Evolutionary conservation across 2,888 invertebrate species (phyloP), one percentile per base, ranked within the genome.

Genomic region (Parnassius orleans): DNA sequence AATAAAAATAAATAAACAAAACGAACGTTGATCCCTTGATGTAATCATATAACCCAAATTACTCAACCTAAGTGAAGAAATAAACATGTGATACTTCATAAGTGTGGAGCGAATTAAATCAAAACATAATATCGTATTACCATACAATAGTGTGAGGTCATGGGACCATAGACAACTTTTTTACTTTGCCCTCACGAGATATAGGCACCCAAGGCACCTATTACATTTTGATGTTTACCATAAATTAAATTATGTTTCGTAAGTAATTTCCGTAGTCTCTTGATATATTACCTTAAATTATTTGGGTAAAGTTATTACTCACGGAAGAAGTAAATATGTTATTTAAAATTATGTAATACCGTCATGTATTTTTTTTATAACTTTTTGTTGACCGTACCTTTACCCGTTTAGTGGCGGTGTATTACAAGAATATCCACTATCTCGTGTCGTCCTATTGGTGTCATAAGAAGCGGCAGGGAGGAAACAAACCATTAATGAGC

Each of bases 81-180:
- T 33, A 33, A 46, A 59, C 3, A 33, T 1, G 46, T 33, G 53
- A 7, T 10, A 33, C 41, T 7, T 53, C 19, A 46, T 14, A 15
- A 54, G 48, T 48, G 53, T 42, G 24, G 53, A 41, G 12, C 48
- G 53, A 53, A 60, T 60, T 53, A 48, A 53, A 51, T 43, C 9
- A 42, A 19, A 15, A 12, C 53, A 53, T 42, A 53, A 24, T 10
- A 33, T 33, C 12, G 33, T 15, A 53, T 60, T 60, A 55, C 15
- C 60, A 60, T 60, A 60, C 60, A 60, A 60, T 55, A 43, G 9
- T 24, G 19, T 60, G 55, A 60, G 43, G 55, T 60, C 54, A 55
- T 19, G n/a, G 48, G 48, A 42, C 50, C 55, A 51, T 60, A 60
- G 44, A 60, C 55, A 55, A 54, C n/a, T 51, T 55, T 55, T 56